Evolutionary conservation across 2,113 vertebrate species (phyloP).

Genomic region (Mobula hypostoma): DNA sequence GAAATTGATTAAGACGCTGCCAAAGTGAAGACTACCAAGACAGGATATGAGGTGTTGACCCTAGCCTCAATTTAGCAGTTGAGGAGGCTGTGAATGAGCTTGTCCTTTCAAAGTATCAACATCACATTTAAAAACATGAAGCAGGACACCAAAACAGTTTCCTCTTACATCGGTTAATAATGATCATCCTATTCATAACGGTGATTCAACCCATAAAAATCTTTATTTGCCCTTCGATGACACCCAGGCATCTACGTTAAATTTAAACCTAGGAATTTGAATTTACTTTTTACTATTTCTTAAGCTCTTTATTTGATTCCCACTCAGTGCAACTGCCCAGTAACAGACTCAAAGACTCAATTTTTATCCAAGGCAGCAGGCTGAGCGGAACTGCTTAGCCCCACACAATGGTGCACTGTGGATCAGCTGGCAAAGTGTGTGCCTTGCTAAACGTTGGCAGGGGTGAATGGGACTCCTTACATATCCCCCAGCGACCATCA

Average conservation of each 20-base stretch:
- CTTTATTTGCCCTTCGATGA: background rate
- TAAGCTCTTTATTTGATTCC: background rate
- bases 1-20: no score
- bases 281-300: constrained; percentile 1
- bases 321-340: no score
- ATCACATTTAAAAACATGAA: no score
- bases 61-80: no score
- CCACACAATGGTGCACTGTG: background rate
- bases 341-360: background rate
- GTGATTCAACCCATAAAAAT: background rate
- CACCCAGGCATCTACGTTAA: background rate
- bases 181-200: background rate
- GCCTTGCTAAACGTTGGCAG: background rate
- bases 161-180: background rate
- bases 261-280: background rate
- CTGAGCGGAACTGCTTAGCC: constrained; percentile 16
- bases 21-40: no score
- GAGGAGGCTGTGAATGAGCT: no score
- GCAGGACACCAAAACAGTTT: background rate
- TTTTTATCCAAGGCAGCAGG: background rate
- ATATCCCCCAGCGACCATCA: constrained; percentile 9
- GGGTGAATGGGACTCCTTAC: constrained; percentile 7
- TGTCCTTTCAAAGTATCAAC: no score
- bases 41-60: no score
- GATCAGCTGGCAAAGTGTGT: background rate